Conservation (phyloP, 2,888 invertebrate genomes). For the Amblyjoppa proteus region DNA sequence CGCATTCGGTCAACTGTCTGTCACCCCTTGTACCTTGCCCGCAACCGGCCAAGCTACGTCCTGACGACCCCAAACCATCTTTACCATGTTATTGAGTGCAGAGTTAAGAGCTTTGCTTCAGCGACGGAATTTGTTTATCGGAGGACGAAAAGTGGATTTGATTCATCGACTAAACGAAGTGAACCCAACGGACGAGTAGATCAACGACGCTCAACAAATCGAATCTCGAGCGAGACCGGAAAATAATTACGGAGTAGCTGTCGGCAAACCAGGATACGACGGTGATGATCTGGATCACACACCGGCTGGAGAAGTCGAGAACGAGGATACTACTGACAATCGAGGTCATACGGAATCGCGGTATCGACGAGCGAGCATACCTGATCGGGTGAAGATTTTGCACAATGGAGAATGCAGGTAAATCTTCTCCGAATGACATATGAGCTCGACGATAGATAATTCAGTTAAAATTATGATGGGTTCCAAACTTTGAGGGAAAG, state of each 20-base stretch:
- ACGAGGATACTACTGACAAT: background rate
- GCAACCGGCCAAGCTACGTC: too few species aligned
- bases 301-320: too few species aligned
- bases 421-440: slow-evolving; percentile 59
- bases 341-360: too few species aligned
- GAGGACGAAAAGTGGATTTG: slow-evolving; percentile 54
- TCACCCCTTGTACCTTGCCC: too few species aligned
- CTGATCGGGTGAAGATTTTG: slow-evolving; percentile 59
- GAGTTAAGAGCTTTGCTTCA: slow-evolving; percentile 32
- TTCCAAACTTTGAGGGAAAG: slow-evolving; percentile 62
- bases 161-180: slow-evolving; percentile 32
- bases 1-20: too few species aligned
- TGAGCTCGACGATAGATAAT: slow-evolving; percentile 59
- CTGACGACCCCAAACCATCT: too few species aligned
- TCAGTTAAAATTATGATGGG: slow-evolving; percentile 57
- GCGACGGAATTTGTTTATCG: slow-evolving; percentile 13
- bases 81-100: too few species aligned
- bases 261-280: too few species aligned
- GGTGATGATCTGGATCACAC: too few species aligned
- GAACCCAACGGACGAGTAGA: slow-evolving; percentile 46
- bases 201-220: slow-evolving; percentile 31
- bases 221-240: background rate
- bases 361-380: slow-evolving; percentile 59
- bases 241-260: background rate
- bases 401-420: slow-evolving; percentile 60